Percentiles rank a stretch among this genome's conserved stretches.
Evolutionary conservation across 2,797 vertebrate species (phyloP).

Genomic region (Cottoperca gobio): DNA sequence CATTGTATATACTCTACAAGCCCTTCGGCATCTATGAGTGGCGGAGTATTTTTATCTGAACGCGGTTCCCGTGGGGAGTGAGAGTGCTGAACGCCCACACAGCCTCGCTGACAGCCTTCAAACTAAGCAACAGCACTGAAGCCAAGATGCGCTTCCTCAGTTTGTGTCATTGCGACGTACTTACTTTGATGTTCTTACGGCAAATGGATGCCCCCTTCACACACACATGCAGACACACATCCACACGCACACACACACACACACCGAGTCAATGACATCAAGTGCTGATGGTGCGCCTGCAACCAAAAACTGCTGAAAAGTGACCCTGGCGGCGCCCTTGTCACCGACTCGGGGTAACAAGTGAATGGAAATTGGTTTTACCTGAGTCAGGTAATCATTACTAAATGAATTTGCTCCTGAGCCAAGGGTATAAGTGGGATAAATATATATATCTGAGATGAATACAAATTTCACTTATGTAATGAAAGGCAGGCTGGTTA

Average conservation of each 20-base stretch:
- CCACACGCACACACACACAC: constrained; percentile 8
- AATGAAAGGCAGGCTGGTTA: constrained; percentile 80
- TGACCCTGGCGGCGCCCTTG: constrained; percentile 89
- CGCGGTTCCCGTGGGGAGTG: constrained; percentile 58
- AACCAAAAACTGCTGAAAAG: constrained; percentile 88
- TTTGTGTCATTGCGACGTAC: constrained; percentile 57
- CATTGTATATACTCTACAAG: constrained; percentile 30
- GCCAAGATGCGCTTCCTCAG: constrained; percentile 51
- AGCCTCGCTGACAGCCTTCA: constrained; percentile 72
- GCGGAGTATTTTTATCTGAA: constrained; percentile 74
- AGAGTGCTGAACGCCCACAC: constrained; percentile 66
- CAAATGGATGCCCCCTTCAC: constrained; percentile 36
- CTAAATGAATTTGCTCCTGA: constrained; percentile 90
- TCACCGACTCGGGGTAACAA: constrained; percentile 86
- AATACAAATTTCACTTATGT: constrained; percentile 90
- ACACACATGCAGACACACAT: background rate
- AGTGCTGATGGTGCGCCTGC: constrained; percentile 85
- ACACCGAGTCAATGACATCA: constrained; percentile 78
- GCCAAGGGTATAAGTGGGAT: constrained; percentile 83
- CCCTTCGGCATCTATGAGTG: constrained; percentile 45
- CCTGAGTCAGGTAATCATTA: constrained; percentile 94
- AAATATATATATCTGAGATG: constrained; percentile 85
- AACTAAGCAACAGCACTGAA: constrained; percentile 56
- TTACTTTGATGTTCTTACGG: constrained; percentile 44
- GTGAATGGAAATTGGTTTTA: constrained; percentile 91